These are phyloP conservation scores for Limnephilus lunatus DNA, from an alignment of 2,888 invertebrate species.

Conservation along the genomic window DNA sequence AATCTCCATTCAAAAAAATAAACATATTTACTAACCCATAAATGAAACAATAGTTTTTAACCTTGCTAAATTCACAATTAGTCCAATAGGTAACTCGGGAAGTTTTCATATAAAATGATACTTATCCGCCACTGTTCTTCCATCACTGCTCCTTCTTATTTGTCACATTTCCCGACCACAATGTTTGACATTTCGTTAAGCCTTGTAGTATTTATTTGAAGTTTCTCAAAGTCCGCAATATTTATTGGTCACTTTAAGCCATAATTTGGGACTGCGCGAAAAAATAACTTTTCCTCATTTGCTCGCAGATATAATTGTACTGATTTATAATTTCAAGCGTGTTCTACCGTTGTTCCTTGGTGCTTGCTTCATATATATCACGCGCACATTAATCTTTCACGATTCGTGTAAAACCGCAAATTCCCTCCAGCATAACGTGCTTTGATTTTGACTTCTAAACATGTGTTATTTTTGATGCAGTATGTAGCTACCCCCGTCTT, in stretches of 20 bases:
- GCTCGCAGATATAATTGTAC: constrained; percentile 11
- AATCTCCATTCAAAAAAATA: no score
- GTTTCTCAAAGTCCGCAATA: constrained; percentile 16
- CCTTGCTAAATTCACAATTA: no score
- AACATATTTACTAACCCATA: no score
- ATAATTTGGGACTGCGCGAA: not conserved
- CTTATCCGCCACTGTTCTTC: not conserved
- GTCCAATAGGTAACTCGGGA: no score
- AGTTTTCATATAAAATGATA: not conserved
- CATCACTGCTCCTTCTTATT: not conserved
- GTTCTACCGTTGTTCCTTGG: not conserved
- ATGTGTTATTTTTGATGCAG: not conserved
- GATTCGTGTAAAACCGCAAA: not conserved
- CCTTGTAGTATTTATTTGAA: constrained; percentile 26
- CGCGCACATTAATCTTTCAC: constrained; percentile 6
- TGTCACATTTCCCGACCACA: constrained; percentile 23
- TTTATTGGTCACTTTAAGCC: constrained; percentile 37
- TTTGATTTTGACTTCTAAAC: not conserved
- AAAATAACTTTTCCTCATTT: constrained; percentile 10
- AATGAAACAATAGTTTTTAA: no score
- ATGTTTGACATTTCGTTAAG: constrained; percentile 5
- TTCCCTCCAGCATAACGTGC: not conserved
- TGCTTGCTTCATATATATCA: not conserved
- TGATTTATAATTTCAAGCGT: constrained; percentile 27
- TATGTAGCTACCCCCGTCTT: not conserved